Evolutionary conservation across 37 sponge, comb jelly and placozoan species (phyloP), one percentile per base, ranked within the genome.

Genomic region (Oopsacas minuta): DNA sequence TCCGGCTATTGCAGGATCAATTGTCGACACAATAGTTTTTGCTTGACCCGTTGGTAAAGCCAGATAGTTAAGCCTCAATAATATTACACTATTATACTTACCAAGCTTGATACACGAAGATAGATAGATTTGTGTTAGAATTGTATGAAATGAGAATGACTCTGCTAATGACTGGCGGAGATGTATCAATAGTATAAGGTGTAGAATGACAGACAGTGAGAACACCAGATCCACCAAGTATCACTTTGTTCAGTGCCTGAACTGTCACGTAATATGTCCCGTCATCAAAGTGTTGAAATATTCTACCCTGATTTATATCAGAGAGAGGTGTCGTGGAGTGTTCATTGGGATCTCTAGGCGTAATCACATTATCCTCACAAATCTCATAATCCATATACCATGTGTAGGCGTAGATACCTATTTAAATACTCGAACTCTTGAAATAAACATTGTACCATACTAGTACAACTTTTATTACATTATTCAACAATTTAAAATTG

Each of bases 261-360:
- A 94, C 88, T 28, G 92, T 89, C 39, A 94, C 69, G 51, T 81
- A 94, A 86, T 94, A 94, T 0, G 83, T 25, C 8, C 90, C 93
- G 83, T 93, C 93, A 0, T 83, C 23, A 0, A 93, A 85, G 8
- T 39, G 53, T 17, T 85, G n/a, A 0, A 39, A 49, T 28, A 82
- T 36, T 5, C 7, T 36, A 8, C 49, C 49, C 15, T 42, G 49
- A 42, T 42, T 42, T 8, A 42, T 42, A 15, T 42, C 49, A 42
- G 49, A 15, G 49, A 42, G 49, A 17, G 12, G 49, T 8, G 49
- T 17, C 15, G 49, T 42, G 49, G 49, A 42, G 49, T 42, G 12
- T 42, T 8, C 49, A 42, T 42, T 42, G 12, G 49, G 49, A 42
- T 42, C 49, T 42, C 49, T 42, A 8, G 49, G 49, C 12, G 49